Evolutionary conservation across 2,113 vertebrate genomes (phyloP), one percentile per base, ranked within the genome.

Genomic region (Nesospiza acunhae): DNA sequence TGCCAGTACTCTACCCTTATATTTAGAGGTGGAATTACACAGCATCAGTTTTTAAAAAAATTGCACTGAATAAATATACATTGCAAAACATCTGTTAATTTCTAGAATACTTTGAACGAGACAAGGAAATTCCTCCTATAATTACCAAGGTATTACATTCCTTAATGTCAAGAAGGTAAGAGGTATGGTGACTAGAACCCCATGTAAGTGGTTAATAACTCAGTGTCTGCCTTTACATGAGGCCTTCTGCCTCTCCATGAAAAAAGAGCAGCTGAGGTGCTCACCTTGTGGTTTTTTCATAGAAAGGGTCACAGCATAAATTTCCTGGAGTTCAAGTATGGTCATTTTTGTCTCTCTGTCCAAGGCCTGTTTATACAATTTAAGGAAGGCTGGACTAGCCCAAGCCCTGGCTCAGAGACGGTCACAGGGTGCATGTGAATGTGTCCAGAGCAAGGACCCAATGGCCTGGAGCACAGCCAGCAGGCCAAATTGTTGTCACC

Each of bases 21-120:
- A 83, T 69, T 87, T 85, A 74, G 55, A 79, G 27, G 21, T 69
- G 26, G 11, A 47, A 67, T 76, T 91, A 39, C 30, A 80, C 35
- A 83, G 42, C 74, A 77, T 41, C 42, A 20, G 22, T 66, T 81
- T 46, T 83, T 35, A n/a, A 7, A 4, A 17, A 63, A 66, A 63
- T 72, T 27, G 2, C 33, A 82, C 28, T 52, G 41, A 67, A 79
- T 87, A 85, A 81, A 82, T 68, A 60, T 3, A 68, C 15, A 33
- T 83, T 91, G 62, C n/a, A 50, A 88, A 94, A 83, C 33, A n/a
- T 22, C 24, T 82, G 37, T 50, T 83, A 69, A 66, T 72, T 91
- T 95, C 64, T 87, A 47, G 37, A 64, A 21, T 31, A 53, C 7
- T n/a, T 18, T 18, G 27, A 73, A 47, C 35, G 18, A 64, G 66